Percentiles rank a stretch among this genome's conserved stretches.
Evolutionary conservation across 2,113 vertebrate species (phyloP).

Genomic region (Hemiscyllium ocellatum): DNA sequence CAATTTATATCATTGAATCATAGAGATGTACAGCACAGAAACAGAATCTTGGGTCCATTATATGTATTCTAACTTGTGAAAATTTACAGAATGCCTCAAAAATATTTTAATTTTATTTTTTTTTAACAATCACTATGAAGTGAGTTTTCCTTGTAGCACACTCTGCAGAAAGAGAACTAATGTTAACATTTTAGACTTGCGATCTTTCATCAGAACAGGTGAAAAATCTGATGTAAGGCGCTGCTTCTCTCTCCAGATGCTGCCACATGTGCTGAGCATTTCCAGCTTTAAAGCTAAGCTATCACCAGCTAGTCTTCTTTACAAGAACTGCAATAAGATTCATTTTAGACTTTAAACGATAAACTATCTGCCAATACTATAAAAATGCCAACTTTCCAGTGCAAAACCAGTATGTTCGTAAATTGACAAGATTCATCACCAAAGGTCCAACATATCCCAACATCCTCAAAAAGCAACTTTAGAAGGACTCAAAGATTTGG

Average conservation of each 20-base stretch:
- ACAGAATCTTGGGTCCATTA: no score
- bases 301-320: not conserved
- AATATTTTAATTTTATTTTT: not conserved
- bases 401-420: not conserved
- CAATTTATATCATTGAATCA: not conserved
- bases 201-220: no score
- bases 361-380: not conserved
- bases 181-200: no score
- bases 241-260: not conserved
- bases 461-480: conserved; percentile 31
- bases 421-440: not conserved
- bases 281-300: not conserved
- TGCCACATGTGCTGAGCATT: not conserved
- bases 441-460: not conserved
- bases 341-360: not conserved
- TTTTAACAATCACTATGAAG: not conserved
- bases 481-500: conserved; percentile 6
- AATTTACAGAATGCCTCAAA: not conserved
- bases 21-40: no score
- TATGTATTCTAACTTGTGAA: not conserved
- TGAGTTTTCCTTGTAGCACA: not conserved
- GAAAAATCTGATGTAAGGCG: not conserved
- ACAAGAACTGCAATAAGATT: not conserved
- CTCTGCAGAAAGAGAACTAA: no score
- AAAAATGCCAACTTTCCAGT: not conserved